A percentile compares a stretch with the other conserved stretches of the same genome.
phyloP scores from a whole-genome alignment of 2,888 invertebrate genomes.

The Pristionchus entomophagus region DNA sequence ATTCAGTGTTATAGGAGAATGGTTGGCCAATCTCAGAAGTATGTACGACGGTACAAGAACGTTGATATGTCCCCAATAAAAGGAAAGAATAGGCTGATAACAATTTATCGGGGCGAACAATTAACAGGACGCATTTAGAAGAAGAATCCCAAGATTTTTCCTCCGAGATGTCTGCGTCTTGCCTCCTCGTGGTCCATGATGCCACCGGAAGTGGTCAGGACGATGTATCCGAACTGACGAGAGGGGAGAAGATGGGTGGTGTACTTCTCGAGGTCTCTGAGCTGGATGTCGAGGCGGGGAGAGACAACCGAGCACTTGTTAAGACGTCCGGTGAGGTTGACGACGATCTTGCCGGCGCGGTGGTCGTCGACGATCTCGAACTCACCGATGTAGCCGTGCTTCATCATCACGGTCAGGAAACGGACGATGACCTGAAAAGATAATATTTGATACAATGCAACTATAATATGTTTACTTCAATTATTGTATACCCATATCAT shows the following conservation, averaged over 20 bases:
- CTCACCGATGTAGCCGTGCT: slow-evolving; percentile 99
- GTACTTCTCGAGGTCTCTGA: slow-evolving; percentile 90
- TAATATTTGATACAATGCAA: neutral
- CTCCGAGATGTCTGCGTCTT: slow-evolving; percentile 98
- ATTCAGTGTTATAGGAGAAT: no score
- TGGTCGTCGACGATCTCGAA: slow-evolving; percentile 99
- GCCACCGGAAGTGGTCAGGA: slow-evolving; percentile 97
- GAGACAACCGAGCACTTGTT: slow-evolving; percentile 98
- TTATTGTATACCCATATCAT: no score
- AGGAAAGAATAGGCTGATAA: slow-evolving; percentile 4
- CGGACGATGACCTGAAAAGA: slow-evolving; percentile 87
- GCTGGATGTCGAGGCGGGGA: slow-evolving; percentile 62
- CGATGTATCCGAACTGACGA: slow-evolving; percentile 97
- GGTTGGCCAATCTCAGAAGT: neutral
- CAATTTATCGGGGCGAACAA: slow-evolving; percentile 43
- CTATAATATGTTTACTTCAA: no score
- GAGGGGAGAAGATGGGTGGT: slow-evolving; percentile 96
- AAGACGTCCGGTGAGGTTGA: slow-evolving; percentile 96
- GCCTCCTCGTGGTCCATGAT: slow-evolving; percentile 99
- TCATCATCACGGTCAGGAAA: slow-evolving; percentile 99
- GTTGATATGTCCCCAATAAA: neutral
- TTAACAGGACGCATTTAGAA: slow-evolving; percentile 84
- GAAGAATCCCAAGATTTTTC: slow-evolving; percentile 99
- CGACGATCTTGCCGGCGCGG: slow-evolving; percentile 98
- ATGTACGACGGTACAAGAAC: neutral